Percentiles rank a stretch among this genome's conserved stretches.
These are phyloP conservation scores for Penaeus japonicus DNA, from an alignment of 1,140 invertebrate species.

Conservation along the genomic window DNA sequence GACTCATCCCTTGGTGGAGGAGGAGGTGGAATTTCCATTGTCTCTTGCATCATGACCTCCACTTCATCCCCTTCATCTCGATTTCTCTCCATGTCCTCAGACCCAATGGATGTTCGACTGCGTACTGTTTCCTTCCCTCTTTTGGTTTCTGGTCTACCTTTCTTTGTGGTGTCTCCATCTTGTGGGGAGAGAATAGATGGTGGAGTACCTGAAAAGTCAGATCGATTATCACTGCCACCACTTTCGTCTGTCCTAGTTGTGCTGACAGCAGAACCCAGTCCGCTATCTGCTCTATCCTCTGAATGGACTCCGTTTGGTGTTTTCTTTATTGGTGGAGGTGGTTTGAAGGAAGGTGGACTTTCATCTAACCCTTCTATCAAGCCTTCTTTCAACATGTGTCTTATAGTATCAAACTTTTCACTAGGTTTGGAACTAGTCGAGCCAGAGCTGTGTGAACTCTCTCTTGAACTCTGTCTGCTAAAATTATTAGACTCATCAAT, in stretches of 20 bases:
- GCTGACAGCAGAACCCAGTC: conserved; percentile 34
- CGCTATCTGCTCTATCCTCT: conserved; percentile 44
- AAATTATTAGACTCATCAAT: conserved; percentile 18
- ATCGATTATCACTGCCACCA: conserved; percentile 26
- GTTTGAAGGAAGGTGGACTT: conserved; percentile 67
- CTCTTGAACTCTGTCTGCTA: conserved; percentile 43
- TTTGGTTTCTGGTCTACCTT: background rate
- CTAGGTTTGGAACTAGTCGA: conserved; percentile 60
- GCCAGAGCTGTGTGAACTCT: conserved; percentile 36
- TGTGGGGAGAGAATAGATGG: conserved; percentile 31
- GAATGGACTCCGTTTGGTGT: conserved; percentile 26
- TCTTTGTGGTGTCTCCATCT: background rate
- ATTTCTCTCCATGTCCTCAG: conserved; percentile 44
- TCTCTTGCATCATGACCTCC: conserved; percentile 38
- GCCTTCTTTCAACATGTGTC: conserved; percentile 76
- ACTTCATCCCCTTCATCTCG: conserved; percentile 49
- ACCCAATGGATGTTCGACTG: conserved; percentile 30
- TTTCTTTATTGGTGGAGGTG: conserved; percentile 61
- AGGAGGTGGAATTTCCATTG: conserved; percentile 40
- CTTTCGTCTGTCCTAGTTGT: conserved; percentile 44
- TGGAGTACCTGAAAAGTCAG: conserved; percentile 37
- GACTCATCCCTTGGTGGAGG: conserved; percentile 47
- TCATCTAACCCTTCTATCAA: conserved; percentile 69
- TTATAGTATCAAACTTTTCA: conserved; percentile 81
- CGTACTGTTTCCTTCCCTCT: conserved; percentile 44